Base-by-base conservation (phyloP, 2,113 vertebrate genomes). In the Zootoca vivipara region DNA sequence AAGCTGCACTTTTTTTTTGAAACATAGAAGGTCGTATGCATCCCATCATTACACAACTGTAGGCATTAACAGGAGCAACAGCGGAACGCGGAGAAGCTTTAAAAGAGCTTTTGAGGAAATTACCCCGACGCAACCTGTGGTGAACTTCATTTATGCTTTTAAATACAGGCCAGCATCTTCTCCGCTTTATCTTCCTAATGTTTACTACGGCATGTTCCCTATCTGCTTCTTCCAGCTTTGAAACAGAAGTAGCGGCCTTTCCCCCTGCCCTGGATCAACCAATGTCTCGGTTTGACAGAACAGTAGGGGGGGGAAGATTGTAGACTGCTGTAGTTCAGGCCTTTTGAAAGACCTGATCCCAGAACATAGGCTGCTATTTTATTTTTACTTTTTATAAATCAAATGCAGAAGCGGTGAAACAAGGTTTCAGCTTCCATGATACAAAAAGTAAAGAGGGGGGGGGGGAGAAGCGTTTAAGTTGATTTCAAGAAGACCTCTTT, bases 211-310 rank as follows among this genome's bases (percentile, higher is more conserved):
- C 46, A 24, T 22, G 82, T 72, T 84, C 52, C 89, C 85, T 82
- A 62, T 81, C 28, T 73, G 85, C 38, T 52, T 82, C 91, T 90
- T 80, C 90, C 91, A 85, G 74, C 93, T 93, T 94, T 94, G 87
- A 93, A 90, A 85, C 30, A 24, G 75, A 38, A 62, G 65, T 79
- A 86, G 87, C 91, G 73, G 38, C 80, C 24, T 22, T 64, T 86
- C 77, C 78, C 81, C 65, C n/a, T 15, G 33, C 70, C 85, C 35
- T 84, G 85, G 78, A 52, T 82, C 85, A 92, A 89, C 89, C 86
- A 1, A 22, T 2, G 1, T 7, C 79, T 91, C 91, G 64, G 73
- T 87, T 70, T 87, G 90, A 83, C 56, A 30, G 56, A 88, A 74
- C 92, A 82, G 90, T 85, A 72, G 91, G 86, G 83, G 83, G 89